Conservation (phyloP, 2,888 invertebrate genomes). For the Pocota personata region DNA sequence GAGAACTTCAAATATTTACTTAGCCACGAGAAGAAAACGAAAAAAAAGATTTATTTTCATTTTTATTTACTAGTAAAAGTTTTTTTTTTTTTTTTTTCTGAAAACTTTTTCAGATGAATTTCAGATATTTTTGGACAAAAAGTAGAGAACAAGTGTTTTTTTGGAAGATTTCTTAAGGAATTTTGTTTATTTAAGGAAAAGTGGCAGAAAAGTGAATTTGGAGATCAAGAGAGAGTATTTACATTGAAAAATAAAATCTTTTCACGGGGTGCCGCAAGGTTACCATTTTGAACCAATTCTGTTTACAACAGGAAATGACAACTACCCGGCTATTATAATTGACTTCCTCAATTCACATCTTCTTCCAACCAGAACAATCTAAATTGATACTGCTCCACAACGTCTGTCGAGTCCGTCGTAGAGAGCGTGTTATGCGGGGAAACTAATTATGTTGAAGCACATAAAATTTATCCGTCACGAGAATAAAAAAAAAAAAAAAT, state of each 20-base stretch:
- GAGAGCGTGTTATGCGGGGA: background rate
- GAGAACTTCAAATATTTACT: constrained; percentile 11
- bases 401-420: constrained; percentile 23
- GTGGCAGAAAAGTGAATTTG: background rate
- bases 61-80: constrained; percentile 22
- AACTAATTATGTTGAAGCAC: constrained; percentile 47
- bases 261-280: constrained; percentile 10
- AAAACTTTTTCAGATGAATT: background rate
- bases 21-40: background rate
- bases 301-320: background rate
- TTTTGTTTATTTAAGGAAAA: background rate
- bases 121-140: background rate
- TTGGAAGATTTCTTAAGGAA: background rate
- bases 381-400: constrained; percentile 31
- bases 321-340: background rate
- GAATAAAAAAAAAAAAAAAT: background rate
- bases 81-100: background rate
- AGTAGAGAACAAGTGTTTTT: background rate
- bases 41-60: background rate
- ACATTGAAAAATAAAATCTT: background rate
- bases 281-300: background rate
- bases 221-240: background rate
- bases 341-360: constrained; percentile 38
- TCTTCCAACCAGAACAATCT: constrained; percentile 20
- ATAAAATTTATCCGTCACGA: constrained; percentile 11